Base-by-base conservation (phyloP, 2,113 vertebrate species). In the Donacobius atricapilla region DNA sequence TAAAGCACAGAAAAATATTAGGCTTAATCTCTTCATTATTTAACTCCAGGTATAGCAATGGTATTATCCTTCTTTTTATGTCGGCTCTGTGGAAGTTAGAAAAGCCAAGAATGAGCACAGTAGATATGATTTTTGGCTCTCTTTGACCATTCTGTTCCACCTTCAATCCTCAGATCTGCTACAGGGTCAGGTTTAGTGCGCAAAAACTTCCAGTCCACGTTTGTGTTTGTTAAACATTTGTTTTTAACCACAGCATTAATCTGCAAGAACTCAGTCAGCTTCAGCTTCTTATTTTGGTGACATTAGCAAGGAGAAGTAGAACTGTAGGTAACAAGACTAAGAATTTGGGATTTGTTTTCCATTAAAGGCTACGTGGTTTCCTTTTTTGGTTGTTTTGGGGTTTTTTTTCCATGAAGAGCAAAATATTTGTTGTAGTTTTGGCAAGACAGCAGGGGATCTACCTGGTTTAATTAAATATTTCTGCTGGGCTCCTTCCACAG, bases 341-440 rank as follows among this genome's bases (percentile, higher is more conserved):
- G 22, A 53, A 25, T 77, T 83, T 11, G 21, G 10, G 5, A 5
- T 28, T 57, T 54, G 6, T 61, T 93, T 93, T 70, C 13, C 31
- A 2, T 15, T 35, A 53, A 66, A 58, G 6, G 39, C 11, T 21
- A 27, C 0, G 7, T 11, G 11, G 7, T 28, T 65, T 7, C 0
- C 0, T n/a, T 23, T 63, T 56, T 53, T 17, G 13, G 11, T 69
- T 37, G 17, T 35, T 58, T n/a, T n/a, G n/a, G n/a, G n/a, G n/a
- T 5, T 11, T 40, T 8, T 77, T n/a, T 11, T 6, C 4, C 22
- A 28, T 50, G 35, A 63, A 84, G 16, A 44, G 5, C 35, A 68
- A 15, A 45, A 7, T 6, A 51, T 11, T 51, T 56, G 2, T 66
- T 82, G 11, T 53, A 48, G 4, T 51, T 88, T 56, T 35, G 93